Base-by-base conservation (phyloP, 2,888 invertebrate species). In the Acleris cristana region DNA sequence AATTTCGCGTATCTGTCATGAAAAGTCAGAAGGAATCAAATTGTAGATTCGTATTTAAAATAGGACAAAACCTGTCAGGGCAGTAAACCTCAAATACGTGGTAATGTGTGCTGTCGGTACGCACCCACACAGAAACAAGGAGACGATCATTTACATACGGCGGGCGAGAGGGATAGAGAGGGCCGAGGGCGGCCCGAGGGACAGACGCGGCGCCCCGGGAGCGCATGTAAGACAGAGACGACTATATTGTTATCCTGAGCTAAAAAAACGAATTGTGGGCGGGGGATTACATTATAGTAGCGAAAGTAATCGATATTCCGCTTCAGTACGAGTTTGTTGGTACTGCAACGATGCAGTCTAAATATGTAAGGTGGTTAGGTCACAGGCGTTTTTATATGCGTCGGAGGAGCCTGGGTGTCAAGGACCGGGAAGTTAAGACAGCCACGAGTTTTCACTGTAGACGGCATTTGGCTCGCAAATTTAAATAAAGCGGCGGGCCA, bases 301-400 rank as follows among this genome's bases (percentile, higher is more conserved):
- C 92, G 93, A 93, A 93, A 93, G 93, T 93, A 93, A 93, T 93
- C 93, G 93, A 93, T 93, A 93, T 93, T 93, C 93, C 86, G 92
- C 90, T 92, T 91, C 90, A 92, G 92, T 92, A 90, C 87, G 88
- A 87, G 88, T 87, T 87, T 89, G 90, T 89, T 87, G 88, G 89
- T 88, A 87, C 87, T 90, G 90, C 90, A 91, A 76, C 83, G 87
- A 79, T 91, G 91, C 91, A 91, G 89, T 88, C 90, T 86, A 88
- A 89, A 89, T 87, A 88, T 86, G 85, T 82, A 79, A 82, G 80
- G 82, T 81, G 83, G 83, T 82, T 80, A 87, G 89, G 90, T 90
- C 90, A 88, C 85, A 58, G 54, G 62, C 34, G 52, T 64, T 51
- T 64, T 69, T 69, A 56, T 30, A 69, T 54, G 54, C 63, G 40